Conservation (phyloP, 2,113 vertebrate genomes). For the Myanophis thanlyinensis region DNA sequence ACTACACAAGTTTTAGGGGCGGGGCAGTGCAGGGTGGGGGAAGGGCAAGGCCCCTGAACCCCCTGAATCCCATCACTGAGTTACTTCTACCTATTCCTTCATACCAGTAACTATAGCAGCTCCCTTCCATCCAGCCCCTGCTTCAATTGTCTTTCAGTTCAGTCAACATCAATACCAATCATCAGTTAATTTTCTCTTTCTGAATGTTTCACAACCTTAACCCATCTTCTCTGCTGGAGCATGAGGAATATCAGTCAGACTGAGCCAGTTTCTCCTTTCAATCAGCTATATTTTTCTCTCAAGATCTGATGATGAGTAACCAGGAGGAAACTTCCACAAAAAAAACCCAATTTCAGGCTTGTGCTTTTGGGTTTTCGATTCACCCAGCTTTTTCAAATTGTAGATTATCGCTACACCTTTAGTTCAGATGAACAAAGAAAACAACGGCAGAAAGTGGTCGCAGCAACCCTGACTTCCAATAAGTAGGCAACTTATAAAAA, state of each 20-base stretch:
- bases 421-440: background rate
- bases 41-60: too few species aligned
- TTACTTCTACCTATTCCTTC: background rate
- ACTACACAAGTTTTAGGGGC: too few species aligned
- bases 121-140: background rate
- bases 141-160: background rate
- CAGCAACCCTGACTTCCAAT: background rate
- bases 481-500: background rate
- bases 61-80: too few species aligned
- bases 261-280: background rate
- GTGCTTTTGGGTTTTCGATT: background rate
- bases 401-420: background rate
- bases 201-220: background rate
- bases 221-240: background rate
- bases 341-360: background rate
- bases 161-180: background rate
- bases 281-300: background rate
- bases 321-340: background rate
- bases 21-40: too few species aligned
- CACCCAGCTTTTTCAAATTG: background rate
- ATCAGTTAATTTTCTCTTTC: background rate
- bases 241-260: background rate
- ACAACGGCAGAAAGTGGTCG: background rate
- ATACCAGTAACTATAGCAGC: background rate
- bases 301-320: background rate